phyloP scores from a whole-genome alignment of 2,888 invertebrate genomes.

The Colletes collaris region DNA sequence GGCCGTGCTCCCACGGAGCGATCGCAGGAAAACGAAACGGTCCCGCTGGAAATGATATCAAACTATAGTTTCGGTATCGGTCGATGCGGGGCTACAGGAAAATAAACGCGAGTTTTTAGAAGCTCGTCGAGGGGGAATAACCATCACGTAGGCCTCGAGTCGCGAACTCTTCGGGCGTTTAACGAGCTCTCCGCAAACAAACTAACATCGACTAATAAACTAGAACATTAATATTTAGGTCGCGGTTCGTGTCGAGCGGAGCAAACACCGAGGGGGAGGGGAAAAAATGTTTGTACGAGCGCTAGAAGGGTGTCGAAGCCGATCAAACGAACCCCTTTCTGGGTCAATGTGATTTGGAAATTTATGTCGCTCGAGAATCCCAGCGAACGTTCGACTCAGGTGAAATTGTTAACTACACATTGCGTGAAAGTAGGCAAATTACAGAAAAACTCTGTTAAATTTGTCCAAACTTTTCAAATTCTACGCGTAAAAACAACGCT shows the following conservation, averaged over 20 bases:
- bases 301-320: conserved; percentile 6
- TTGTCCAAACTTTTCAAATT: no score
- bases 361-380: conserved; percentile 24
- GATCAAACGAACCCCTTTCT: conserved; percentile 38
- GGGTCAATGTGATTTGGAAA: conserved; percentile 45
- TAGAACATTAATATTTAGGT: conserved; percentile 45
- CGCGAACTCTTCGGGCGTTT: conserved; percentile 4
- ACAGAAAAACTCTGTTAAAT: no score
- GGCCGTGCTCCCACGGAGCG: conserved; percentile 17
- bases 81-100: background rate
- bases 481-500: no score
- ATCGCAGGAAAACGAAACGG: conserved; percentile 7
- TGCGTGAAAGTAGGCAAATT: background rate
- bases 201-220: conserved; percentile 33
- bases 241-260: background rate
- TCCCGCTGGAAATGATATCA: conserved; percentile 3
- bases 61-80: background rate
- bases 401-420: conserved; percentile 19
- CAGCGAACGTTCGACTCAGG: conserved; percentile 16
- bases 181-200: conserved; percentile 19
- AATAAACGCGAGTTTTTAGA: background rate
- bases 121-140: background rate
- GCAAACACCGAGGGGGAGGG: conserved; percentile 5
- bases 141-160: background rate
- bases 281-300: conserved; percentile 16